Conservation (phyloP, 2,797 vertebrate genomes). For the Parauchenoglanis punctatus region DNA sequence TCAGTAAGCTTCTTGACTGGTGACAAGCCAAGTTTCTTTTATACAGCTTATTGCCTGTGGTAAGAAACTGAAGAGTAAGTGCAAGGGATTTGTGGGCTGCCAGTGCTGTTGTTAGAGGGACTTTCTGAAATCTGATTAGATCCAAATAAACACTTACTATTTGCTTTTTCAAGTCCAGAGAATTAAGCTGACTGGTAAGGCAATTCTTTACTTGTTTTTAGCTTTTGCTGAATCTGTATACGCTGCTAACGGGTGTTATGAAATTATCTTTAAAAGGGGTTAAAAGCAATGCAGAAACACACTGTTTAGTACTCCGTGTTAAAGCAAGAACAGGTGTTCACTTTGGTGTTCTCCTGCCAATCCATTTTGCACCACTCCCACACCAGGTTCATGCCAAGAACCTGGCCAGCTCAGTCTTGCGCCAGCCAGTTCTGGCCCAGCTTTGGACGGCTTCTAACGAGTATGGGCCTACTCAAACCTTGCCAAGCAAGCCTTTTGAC, state of each 20-base stretch:
- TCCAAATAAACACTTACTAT: background rate
- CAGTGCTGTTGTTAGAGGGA: background rate
- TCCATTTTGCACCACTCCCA: slow-evolving; percentile 20
- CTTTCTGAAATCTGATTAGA: slow-evolving; percentile 1
- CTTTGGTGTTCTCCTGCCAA: slow-evolving; percentile 11
- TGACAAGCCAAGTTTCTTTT: slow-evolving; percentile 18
- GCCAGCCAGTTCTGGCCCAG: background rate
- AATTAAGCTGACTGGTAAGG: background rate
- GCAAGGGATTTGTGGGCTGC: background rate
- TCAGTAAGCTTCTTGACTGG: slow-evolving; percentile 3
- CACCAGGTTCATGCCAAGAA: slow-evolving; percentile 17
- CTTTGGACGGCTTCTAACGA: background rate
- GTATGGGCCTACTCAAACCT: background rate
- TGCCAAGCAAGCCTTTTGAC: slow-evolving; percentile 23
- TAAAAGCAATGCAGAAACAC: slow-evolving; percentile 15
- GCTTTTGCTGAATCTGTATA: background rate
- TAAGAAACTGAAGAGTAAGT: background rate
- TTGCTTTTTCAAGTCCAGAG: background rate
- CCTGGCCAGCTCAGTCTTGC: background rate
- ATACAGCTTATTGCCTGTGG: background rate
- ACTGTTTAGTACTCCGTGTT: slow-evolving; percentile 8
- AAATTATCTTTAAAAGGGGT: slow-evolving; percentile 18
- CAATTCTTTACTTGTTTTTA: background rate
- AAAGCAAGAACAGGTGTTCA: slow-evolving; percentile 25
- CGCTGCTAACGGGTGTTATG: background rate